Evolutionary conservation across 30 jellyfish, hydroid and myxozoan species (phyloP).

Genomic region (Rhopilema esculentum): DNA sequence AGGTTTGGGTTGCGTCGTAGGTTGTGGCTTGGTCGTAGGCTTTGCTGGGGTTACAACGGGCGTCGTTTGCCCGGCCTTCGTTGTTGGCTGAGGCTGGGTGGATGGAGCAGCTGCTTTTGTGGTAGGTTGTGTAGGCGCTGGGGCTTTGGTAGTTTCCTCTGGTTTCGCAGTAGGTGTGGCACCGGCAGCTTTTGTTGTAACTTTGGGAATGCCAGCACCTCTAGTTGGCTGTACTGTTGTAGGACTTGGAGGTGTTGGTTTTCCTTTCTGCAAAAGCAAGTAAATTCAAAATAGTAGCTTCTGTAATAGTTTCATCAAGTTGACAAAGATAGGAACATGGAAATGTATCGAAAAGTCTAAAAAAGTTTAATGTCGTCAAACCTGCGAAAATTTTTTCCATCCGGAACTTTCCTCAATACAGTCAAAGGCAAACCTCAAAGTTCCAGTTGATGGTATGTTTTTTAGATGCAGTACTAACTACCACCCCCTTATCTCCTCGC

Average conservation of each 20-base stretch:
- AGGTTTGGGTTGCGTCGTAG: constrained; percentile 18
- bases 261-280: background rate
- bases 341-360: too few species aligned
- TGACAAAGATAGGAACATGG: too few species aligned
- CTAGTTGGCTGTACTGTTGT: constrained; percentile 48
- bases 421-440: too few species aligned
- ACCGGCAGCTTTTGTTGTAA: background rate
- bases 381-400: too few species aligned
- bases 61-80: background rate
- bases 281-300: too few species aligned
- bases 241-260: background rate
- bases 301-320: too few species aligned
- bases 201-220: constrained; percentile 23
- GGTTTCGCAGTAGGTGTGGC: constrained; percentile 21
- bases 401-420: too few species aligned
- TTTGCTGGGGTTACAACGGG: background rate
- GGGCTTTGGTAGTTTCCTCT: constrained; percentile 14
- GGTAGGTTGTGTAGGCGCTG: constrained; percentile 28
- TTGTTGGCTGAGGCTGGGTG: constrained; percentile 13
- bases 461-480: too few species aligned
- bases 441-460: too few species aligned
- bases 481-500: too few species aligned
- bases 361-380: too few species aligned
- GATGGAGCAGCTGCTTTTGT: constrained; percentile 11
- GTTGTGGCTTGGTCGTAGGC: constrained; percentile 8